These are phyloP conservation scores for Carcharodon carcharias DNA, from an alignment of 2,797 vertebrate genomes.

Conservation along the genomic window DNA sequence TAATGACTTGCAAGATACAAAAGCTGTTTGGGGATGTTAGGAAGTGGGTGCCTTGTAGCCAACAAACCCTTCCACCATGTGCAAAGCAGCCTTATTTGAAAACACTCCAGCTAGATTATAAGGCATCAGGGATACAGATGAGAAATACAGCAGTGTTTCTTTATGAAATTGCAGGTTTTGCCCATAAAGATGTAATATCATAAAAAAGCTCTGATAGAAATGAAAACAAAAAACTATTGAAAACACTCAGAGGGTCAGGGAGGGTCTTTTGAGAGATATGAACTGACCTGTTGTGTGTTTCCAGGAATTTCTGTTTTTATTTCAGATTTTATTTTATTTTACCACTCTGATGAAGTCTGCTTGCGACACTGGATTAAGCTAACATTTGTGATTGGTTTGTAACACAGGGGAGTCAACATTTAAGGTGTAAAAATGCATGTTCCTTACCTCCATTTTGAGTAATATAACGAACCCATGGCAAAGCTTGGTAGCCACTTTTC, in stretches of 20 bases:
- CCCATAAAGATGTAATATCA: background rate
- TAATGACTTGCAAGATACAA: background rate
- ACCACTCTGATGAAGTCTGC: background rate
- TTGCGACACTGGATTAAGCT: background rate
- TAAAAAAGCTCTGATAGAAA: background rate
- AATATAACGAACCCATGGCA: slow-evolving; percentile 93
- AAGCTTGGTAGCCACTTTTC: slow-evolving; percentile 91
- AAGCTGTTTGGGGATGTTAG: background rate
- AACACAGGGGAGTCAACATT: background rate
- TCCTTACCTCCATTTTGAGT: slow-evolving; percentile 86
- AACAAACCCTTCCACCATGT: background rate
- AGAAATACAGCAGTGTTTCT: background rate
- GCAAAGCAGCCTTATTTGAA: background rate
- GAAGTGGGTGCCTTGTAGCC: background rate
- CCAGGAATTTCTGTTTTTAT: background rate
- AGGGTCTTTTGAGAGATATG: background rate
- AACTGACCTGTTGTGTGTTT: background rate
- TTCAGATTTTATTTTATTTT: background rate
- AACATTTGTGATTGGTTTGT: background rate
- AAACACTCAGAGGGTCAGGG: background rate
- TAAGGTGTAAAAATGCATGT: background rate
- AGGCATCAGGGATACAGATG: background rate
- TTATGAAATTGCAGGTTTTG: background rate
- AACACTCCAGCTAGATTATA: background rate
- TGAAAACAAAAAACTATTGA: background rate